Evolutionary conservation across 2,797 vertebrate species (phyloP), one percentile per base, ranked within the genome.

Genomic region (Scleropages formosus): DNA sequence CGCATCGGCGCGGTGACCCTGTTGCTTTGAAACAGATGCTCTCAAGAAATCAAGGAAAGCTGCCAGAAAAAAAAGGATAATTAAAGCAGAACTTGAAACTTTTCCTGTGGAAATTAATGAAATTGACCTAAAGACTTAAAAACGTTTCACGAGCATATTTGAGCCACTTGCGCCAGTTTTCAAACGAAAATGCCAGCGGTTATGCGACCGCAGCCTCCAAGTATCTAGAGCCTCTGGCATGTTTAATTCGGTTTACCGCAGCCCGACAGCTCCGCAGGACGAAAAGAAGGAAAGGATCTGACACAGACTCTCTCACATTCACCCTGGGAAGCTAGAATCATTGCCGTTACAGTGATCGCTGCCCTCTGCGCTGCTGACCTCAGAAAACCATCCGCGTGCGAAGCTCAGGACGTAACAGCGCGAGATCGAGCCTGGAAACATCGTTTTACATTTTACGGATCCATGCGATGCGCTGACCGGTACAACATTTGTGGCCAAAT

Each of bases 211-310:
- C 70, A 31, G 70, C 4, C 8, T 7, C 69, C 53, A 13, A 53
- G 18, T 4, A 6, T 27, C 26, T 47, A n/a, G 47, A 6, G 39
- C 24, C 69, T 49, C 1, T 22, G 6, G 68, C 3, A 6, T 56
- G 24, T 56, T 56, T 70, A 56, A 58, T 72, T 44, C 51, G 39
- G 69, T 51, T 58, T 22, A 31, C 69, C 49, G 16, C 53, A 46
- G 51, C 70, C 67, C 26, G 27, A 39, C 22, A 8, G 51, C 53
- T 59, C 27, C 44, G 15, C 22, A 53, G 31, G 51, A 72, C 15
- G 69, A 20, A 3, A 72, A 58, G 53, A 59, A 72, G 39, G 69
- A 51, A 8, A 18, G 3, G 9, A 1, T 11, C 4, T 20, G 51
- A 59, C 0, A 10, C 16, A 53, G 18, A 0, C 16, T 16, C 51